phyloP scores from a whole-genome alignment of 2,113 vertebrate species.

The Turdus rufiventris region DNA sequence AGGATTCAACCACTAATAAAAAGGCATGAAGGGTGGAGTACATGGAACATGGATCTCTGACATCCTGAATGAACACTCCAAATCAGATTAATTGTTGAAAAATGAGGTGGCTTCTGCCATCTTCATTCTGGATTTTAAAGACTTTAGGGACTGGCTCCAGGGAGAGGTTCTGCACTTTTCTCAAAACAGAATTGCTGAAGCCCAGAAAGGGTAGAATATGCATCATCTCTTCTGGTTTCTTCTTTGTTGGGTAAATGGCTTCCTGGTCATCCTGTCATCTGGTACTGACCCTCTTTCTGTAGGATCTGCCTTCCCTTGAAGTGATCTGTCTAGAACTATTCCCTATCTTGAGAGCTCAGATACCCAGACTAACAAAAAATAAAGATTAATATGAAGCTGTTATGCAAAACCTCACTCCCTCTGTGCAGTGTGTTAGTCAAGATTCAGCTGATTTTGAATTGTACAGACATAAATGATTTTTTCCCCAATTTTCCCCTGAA shows the following conservation, averaged over 20 bases:
- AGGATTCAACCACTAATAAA: background rate
- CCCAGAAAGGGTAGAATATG: background rate
- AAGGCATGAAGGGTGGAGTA: background rate
- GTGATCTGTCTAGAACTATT: background rate
- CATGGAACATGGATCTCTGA: fast-evolving
- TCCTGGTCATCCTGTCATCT: background rate
- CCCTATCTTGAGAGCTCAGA: background rate
- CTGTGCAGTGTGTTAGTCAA: background rate
- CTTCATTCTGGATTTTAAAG: background rate
- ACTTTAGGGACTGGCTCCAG: background rate
- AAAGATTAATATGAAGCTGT: background rate
- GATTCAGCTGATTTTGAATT: background rate
- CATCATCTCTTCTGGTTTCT: background rate
- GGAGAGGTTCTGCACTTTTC: background rate
- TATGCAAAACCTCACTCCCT: background rate
- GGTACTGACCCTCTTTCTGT: background rate
- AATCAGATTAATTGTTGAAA: background rate
- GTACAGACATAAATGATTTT: background rate
- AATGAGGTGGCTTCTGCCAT: background rate
- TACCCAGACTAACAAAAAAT: background rate
- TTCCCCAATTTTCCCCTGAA: background rate
- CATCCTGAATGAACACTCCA: background rate
- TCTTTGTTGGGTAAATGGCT: background rate
- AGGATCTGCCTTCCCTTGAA: background rate
- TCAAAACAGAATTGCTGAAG: background rate